phyloP scores from a whole-genome alignment of 2,113 vertebrate species.

The Physeter macrocephalus region DNA sequence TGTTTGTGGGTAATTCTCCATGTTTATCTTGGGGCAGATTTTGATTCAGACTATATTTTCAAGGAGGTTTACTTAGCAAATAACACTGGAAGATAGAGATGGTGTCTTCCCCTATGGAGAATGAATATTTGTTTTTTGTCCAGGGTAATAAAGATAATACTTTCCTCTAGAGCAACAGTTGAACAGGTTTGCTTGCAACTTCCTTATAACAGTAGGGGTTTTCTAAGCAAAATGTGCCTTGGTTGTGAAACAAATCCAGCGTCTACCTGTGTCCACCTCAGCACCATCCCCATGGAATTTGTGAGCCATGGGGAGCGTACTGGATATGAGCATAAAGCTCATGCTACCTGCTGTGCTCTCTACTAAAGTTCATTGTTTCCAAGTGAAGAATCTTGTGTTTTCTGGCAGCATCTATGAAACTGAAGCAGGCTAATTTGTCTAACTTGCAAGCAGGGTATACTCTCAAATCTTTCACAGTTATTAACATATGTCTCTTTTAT shows the following conservation, averaged over 20 bases:
- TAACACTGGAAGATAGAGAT: neutral
- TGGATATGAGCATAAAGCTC: neutral
- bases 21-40: neutral
- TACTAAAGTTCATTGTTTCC: neutral
- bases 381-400: neutral
- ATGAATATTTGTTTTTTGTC: neutral
- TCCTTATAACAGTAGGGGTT: neutral
- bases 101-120: neutral
- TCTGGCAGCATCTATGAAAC: neutral
- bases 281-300: neutral
- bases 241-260: neutral
- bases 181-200: neutral
- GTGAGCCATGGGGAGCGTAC: no score
- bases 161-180: neutral
- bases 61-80: neutral
- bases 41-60: neutral
- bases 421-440: neutral
- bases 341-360: neutral
- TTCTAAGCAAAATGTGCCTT: neutral
- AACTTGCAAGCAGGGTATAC: neutral
- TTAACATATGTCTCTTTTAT: neutral
- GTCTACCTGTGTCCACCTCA: neutral
- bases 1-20: neutral
- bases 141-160: neutral
- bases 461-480: neutral